Percentiles rank a stretch among this genome's conserved stretches.
These are phyloP conservation scores for Microcebus tavaratra DNA, from an alignment of 2,113 vertebrate genomes.

Conservation along the genomic window DNA sequence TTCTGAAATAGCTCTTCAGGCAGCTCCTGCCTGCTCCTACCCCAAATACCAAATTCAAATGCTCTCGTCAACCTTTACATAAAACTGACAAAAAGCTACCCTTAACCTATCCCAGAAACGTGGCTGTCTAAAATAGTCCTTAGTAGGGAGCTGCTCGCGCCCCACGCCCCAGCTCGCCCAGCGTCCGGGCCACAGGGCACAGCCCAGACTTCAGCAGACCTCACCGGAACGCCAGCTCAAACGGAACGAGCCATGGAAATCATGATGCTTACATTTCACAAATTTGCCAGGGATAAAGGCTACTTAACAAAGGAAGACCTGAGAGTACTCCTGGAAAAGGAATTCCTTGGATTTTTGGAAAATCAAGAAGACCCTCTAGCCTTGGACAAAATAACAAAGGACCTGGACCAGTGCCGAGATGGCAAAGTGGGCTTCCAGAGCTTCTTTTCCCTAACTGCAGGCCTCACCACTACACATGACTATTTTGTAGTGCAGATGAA, in stretches of 20 bases:
- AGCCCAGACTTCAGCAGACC: constrained; percentile 26
- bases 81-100: background rate
- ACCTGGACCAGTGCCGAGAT: constrained; percentile 85
- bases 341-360: constrained; percentile 85
- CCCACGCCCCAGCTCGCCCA: no score
- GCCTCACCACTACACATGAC: constrained; percentile 86
- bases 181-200: no score
- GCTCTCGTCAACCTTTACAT: background rate
- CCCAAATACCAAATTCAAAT: background rate
- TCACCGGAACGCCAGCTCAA: constrained; percentile 80
- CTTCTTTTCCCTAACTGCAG: constrained; percentile 83
- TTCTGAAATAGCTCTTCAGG: background rate
- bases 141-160: background rate
- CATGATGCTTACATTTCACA: constrained; percentile 86
- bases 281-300: constrained; percentile 84
- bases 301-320: constrained; percentile 85
- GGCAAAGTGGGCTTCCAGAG: constrained; percentile 84
- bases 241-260: constrained; percentile 86
- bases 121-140: background rate
- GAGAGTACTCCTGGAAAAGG: constrained; percentile 82
- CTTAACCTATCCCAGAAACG: background rate
- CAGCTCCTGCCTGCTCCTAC: background rate
- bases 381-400: constrained; percentile 85
- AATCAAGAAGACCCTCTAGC: constrained; percentile 85
- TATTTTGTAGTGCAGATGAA: constrained; percentile 87